Base-by-base conservation (phyloP, 2,113 vertebrate species). In the Psophia crepitans region DNA sequence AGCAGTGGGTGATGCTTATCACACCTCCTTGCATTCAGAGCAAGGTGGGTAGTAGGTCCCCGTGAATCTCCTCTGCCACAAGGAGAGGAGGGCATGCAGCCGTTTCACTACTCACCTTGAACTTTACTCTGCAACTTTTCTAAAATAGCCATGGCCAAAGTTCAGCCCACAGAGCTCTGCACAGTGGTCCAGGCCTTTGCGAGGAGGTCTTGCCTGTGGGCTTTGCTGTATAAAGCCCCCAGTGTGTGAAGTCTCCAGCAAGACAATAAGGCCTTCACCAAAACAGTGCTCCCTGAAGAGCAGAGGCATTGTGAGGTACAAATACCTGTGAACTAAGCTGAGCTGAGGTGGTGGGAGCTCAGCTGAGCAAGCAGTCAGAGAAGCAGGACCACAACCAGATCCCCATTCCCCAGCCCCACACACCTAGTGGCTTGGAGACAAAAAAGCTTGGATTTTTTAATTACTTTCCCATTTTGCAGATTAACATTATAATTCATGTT, bases 11-110 rank as follows among this genome's bases (percentile, higher is more conserved):
- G 5, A 41, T 73, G 66, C 27, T 74, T 14, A 15, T 27, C 49
- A 15, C 30, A 69, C 5, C 27, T 84, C 24, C 28, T 66, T 2
- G 2, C 14, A 6, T 58, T 54, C 41, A 37, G 41, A 80, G 30
- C 57, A 71, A 41, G 35, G 27, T 2, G 5, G 23, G 58, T 48
- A 94, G 63, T 63, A 87, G 39, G 48, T 28, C 60, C 41, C n/a
- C 2, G 6, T 0, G 0, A 7, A 33, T 60, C 46, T 74, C 49
- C 69, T 66, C 51, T 66, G 66, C 35, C 26, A 3, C 0, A 0
- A 66, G 49, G 64, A 88, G 60, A 24, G 44, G 44, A 46, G 43
- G 46, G 37, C 41, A 20, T 12, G 30, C 44, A 56, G 48, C 24
- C 23, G 20, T 56, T 85, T 63, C 51, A 37, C 10, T 58, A 1